Conservation (phyloP, 2,888 invertebrate genomes). For the Sepioteuthis lessoniana region DNA sequence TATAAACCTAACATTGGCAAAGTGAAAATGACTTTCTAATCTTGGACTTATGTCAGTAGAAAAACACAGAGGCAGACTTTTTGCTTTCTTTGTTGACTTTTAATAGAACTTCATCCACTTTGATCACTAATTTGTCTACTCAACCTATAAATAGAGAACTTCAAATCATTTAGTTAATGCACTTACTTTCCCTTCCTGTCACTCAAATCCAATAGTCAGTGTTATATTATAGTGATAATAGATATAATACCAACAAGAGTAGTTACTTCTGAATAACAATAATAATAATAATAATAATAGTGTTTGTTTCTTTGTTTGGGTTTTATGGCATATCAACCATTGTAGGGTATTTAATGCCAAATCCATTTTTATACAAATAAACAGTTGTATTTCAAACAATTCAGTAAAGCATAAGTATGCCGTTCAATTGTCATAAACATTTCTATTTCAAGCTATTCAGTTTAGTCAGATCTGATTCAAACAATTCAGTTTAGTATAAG, state of each 20-base stretch:
- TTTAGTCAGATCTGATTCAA: too few species aligned
- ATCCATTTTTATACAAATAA: too few species aligned
- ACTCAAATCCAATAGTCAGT: neutral
- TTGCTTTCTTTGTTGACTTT: slow-evolving; percentile 33
- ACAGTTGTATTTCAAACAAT: too few species aligned
- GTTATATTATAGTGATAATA: neutral
- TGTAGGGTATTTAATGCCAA: too few species aligned
- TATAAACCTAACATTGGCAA: neutral
- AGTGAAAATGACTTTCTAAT: neutral
- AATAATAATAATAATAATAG: too few species aligned
- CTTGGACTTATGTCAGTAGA: neutral
- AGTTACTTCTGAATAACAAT: neutral
- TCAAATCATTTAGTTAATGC: neutral
- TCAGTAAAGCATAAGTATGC: too few species aligned
- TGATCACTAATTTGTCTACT: neutral
- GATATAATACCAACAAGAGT: neutral
- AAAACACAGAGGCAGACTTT: neutral
- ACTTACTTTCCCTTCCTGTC: neutral
- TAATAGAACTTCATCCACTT: neutral
- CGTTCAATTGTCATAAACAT: too few species aligned
- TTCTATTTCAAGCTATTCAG: too few species aligned
- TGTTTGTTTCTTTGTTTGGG: too few species aligned
- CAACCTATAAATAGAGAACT: neutral
- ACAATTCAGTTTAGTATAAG: too few species aligned
- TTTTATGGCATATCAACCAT: too few species aligned